Conservation (phyloP, 2,113 vertebrate genomes). For the Prionailurus viverrinus region DNA sequence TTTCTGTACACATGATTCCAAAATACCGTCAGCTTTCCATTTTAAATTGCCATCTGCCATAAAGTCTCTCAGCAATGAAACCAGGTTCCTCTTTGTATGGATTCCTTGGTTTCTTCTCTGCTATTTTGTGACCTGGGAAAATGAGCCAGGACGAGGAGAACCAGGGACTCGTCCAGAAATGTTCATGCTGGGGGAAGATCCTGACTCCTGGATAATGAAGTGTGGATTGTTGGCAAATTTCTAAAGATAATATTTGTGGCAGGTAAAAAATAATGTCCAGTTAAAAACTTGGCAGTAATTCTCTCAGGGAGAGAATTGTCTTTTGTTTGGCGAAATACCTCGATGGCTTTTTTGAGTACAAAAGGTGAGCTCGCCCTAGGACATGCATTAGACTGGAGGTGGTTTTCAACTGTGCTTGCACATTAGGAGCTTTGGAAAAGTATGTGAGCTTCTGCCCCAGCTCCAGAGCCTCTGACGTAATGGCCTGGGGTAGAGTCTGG, state of each 20-base stretch:
- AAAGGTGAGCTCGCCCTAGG: conserved; percentile 19
- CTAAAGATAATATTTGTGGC: conserved; percentile 48
- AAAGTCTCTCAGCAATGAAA: not conserved
- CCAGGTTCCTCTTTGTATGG: not conserved
- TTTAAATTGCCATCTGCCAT: not conserved
- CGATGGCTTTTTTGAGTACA: conserved; percentile 5
- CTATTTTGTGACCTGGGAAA: not conserved
- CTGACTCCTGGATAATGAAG: not conserved
- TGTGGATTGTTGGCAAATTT: conserved; percentile 55
- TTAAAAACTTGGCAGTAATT: conserved; percentile 25
- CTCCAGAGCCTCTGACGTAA: not conserved
- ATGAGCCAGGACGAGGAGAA: not conserved
- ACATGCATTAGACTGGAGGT: not conserved
- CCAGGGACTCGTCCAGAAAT: not conserved
- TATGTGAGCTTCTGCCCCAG: accelerated
- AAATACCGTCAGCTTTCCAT: not conserved
- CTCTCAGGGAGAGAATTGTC: conserved; percentile 63
- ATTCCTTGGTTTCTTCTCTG: not conserved
- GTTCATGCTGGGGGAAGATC: not conserved
- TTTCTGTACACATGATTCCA: not conserved
- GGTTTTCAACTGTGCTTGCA: not conserved
- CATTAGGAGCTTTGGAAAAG: not conserved
- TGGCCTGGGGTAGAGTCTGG: not conserved
- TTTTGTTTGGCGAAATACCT: conserved; percentile 73
- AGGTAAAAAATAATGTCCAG: conserved; percentile 53